These are phyloP conservation scores for Pollenia amentaria DNA, from an alignment of 2,888 invertebrate genomes.

Conservation along the genomic window DNA sequence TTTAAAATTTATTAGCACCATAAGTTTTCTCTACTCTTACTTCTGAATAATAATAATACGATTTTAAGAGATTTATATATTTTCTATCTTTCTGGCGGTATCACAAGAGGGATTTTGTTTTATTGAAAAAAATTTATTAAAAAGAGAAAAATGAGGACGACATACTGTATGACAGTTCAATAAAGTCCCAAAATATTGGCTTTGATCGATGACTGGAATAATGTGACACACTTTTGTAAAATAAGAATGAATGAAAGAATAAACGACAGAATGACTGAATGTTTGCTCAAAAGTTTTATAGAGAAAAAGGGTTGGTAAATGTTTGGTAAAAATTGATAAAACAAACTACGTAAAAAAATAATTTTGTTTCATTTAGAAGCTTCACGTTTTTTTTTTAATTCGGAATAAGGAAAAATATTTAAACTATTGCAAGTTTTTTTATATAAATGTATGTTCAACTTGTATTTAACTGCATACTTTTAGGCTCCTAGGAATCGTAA, in stretches of 20 bases:
- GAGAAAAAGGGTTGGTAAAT: constrained; percentile 22
- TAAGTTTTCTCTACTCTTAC: neutral
- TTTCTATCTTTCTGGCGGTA: neutral
- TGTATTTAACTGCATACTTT: too few relatives aligned
- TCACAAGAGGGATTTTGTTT: constrained; percentile 8
- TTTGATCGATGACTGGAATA: constrained; percentile 60
- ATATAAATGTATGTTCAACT: too few relatives aligned
- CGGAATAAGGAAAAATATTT: neutral
- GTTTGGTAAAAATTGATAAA: constrained; percentile 41
- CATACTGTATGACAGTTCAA: constrained; percentile 46
- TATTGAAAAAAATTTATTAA: constrained; percentile 38
- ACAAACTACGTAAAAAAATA: neutral
- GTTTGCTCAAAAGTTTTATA: neutral
- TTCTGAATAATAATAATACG: neutral
- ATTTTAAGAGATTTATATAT: neutral
- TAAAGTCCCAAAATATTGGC: constrained; percentile 45
- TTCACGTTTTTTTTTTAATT: neutral
- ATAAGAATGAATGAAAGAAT: constrained; percentile 34
- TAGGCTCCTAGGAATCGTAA: too few relatives aligned
- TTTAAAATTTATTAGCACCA: too few relatives aligned
- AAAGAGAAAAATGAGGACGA: constrained; percentile 33
- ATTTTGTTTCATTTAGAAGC: neutral
- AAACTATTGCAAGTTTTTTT: too few relatives aligned
- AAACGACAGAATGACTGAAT: neutral
- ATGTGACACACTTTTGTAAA: constrained; percentile 40